Conservation (phyloP, 2,113 vertebrate genomes). For the Amphiprion percula region DNA sequence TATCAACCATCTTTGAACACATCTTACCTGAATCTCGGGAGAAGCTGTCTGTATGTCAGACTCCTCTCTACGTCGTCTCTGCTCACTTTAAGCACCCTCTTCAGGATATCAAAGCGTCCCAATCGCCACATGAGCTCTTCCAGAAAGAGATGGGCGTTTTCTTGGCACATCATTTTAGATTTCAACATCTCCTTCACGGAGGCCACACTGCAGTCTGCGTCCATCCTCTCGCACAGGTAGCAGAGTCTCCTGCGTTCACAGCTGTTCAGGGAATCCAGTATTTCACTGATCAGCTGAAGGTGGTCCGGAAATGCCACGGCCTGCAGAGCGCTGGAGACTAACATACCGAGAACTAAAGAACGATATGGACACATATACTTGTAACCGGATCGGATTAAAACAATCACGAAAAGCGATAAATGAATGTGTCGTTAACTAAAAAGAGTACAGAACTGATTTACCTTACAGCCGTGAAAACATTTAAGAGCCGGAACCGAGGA, state of each 20-base stretch:
- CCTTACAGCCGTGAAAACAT: neutral
- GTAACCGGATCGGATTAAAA: neutral
- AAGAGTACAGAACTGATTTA: neutral
- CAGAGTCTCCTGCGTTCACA: slow-evolving; percentile 63
- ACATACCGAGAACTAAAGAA: too few relatives aligned
- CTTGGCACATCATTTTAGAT: neutral
- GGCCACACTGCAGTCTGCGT: slow-evolving; percentile 17
- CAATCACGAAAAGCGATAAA: neutral
- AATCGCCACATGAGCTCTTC: slow-evolving; percentile 86
- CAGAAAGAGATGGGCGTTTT: slow-evolving; percentile 59
- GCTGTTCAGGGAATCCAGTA: slow-evolving; percentile 68
- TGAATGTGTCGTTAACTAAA: neutral
- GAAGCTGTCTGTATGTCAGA: slow-evolving; percentile 56
- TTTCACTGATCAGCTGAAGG: slow-evolving; percentile 51
- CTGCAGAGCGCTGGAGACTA: neutral
- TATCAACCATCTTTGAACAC: neutral
- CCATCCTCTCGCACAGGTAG: slow-evolving; percentile 73
- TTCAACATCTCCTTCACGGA: slow-evolving; percentile 58
- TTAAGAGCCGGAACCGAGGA: too few relatives aligned
- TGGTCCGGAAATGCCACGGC: slow-evolving; percentile 40
- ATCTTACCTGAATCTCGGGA: slow-evolving; percentile 90
- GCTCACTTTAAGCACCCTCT: slow-evolving; percentile 79
- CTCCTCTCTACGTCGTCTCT: slow-evolving; percentile 78
- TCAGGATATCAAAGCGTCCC: slow-evolving; percentile 90
- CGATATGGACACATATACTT: too few relatives aligned